A percentile compares a stretch with the other conserved stretches of the same genome.
These are phyloP conservation scores for Prorops nasuta DNA, from an alignment of 1,140 invertebrate genomes.

Conservation along the genomic window DNA sequence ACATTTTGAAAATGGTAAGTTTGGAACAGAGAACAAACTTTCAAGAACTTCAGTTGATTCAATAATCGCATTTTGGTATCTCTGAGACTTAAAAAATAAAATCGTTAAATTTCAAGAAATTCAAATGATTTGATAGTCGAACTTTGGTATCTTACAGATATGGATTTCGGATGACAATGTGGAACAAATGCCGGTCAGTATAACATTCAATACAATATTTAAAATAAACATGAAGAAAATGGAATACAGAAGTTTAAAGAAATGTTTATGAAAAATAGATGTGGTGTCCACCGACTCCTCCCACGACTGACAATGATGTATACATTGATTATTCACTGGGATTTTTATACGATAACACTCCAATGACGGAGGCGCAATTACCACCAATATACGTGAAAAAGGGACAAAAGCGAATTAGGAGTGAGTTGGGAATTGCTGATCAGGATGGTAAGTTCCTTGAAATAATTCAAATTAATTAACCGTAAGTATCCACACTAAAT, in stretches of 20 bases:
- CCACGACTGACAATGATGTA: constrained; percentile 85
- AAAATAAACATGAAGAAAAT: constrained; percentile 13
- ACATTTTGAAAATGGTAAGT: too few species aligned
- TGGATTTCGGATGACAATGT: constrained; percentile 71
- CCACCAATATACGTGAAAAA: constrained; percentile 84
- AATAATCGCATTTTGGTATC: too few species aligned
- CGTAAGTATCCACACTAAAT: constrained; percentile 12
- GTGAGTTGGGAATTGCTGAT: constrained; percentile 60
- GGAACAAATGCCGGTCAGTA: constrained; percentile 77
- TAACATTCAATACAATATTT: too few species aligned
- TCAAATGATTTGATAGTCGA: constrained; percentile 9
- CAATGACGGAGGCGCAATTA: constrained; percentile 80
- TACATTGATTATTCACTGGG: constrained; percentile 84
- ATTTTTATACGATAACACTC: constrained; percentile 80
- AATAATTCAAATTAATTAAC: constrained; percentile 4
- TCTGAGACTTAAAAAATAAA: too few species aligned
- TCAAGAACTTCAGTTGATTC: too few species aligned
- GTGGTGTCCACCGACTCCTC: constrained; percentile 94
- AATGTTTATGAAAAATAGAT: constrained; percentile 63
- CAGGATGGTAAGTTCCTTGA: constrained; percentile 41
- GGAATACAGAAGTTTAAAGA: too few species aligned
- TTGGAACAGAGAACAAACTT: too few species aligned
- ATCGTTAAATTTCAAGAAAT: background rate
- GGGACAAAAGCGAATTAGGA: constrained; percentile 71
- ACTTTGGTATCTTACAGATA: constrained; percentile 59